phyloP scores from a whole-genome alignment of 1,140 invertebrate genomes.

The Ceratina calcarata region DNA sequence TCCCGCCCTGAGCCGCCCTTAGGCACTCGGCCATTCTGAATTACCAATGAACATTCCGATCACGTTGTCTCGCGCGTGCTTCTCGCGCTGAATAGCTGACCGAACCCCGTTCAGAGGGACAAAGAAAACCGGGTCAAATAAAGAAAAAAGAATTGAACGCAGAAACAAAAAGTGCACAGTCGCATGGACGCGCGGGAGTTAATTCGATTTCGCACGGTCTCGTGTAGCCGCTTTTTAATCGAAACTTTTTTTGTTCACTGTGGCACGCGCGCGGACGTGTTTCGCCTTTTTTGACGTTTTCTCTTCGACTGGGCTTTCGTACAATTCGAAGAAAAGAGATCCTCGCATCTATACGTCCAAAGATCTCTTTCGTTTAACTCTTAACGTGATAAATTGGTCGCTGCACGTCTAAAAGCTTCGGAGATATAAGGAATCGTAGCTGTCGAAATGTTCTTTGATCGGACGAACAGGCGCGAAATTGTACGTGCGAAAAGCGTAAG shows the following conservation, averaged over 20 bases:
- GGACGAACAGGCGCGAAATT: too few species aligned
- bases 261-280: not conserved
- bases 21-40: conserved; percentile 33
- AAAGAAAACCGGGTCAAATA: conserved; percentile 23
- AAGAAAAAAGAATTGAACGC: not conserved
- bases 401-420: too few species aligned
- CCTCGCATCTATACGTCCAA: too few species aligned
- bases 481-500: too few species aligned
- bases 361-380: too few species aligned
- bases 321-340: too few species aligned
- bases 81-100: conserved; percentile 41
- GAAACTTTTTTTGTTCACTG: conserved; percentile 15
- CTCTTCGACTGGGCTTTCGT: too few species aligned
- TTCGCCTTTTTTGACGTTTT: not conserved
- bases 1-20: conserved; percentile 19
- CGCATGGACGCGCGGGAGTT: conserved; percentile 9
- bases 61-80: conserved; percentile 57
- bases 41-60: conserved; percentile 64
- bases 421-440: too few species aligned
- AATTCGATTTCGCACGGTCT: conserved; percentile 44
- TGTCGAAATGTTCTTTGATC: too few species aligned
- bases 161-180: not conserved
- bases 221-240: conserved; percentile 49
- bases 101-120: conserved; percentile 15
- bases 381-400: too few species aligned